A percentile compares a stretch with the other conserved stretches of the same genome.
Conservation (phyloP, 1,140 invertebrate genomes). For the Daktulosphaira vitifoliae region DNA sequence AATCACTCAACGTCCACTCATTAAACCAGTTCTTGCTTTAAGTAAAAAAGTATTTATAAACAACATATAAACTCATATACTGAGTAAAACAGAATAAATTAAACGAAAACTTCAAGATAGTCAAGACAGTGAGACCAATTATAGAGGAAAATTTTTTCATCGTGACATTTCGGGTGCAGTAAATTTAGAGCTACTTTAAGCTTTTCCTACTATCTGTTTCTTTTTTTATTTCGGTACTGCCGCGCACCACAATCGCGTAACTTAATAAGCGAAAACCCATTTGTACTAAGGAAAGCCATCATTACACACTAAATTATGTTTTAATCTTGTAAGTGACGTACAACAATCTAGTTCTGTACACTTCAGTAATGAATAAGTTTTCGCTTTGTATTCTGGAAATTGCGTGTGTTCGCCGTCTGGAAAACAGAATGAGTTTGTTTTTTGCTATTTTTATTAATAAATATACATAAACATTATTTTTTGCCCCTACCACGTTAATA, state of each 20-base stretch:
- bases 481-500: background rate
- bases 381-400: slow-evolving; percentile 27
- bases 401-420: slow-evolving; percentile 17
- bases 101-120: background rate
- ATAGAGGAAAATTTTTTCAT: too few relatives aligned
- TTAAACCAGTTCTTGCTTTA: slow-evolving; percentile 28
- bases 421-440: slow-evolving; percentile 26
- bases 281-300: slow-evolving; percentile 13
- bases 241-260: slow-evolving; percentile 1
- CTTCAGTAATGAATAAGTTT: slow-evolving; percentile 18
- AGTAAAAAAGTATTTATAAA: slow-evolving; percentile 12
- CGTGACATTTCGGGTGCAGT: too few relatives aligned
- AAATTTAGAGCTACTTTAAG: too few relatives aligned
- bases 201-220: too few relatives aligned
- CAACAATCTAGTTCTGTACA: background rate
- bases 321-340: slow-evolving; percentile 33
- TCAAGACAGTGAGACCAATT: too few relatives aligned
- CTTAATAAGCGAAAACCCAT: slow-evolving; percentile 28
- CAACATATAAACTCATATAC: slow-evolving; percentile 6
- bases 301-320: slow-evolving; percentile 32
- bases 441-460: background rate
- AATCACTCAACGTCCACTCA: slow-evolving; percentile 31
- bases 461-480: slow-evolving; percentile 9
- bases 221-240: too few relatives aligned
- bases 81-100: background rate